These are phyloP conservation scores for Caenorhabditis afra DNA, from an alignment of 2,888 invertebrate genomes.

Conservation along the genomic window DNA sequence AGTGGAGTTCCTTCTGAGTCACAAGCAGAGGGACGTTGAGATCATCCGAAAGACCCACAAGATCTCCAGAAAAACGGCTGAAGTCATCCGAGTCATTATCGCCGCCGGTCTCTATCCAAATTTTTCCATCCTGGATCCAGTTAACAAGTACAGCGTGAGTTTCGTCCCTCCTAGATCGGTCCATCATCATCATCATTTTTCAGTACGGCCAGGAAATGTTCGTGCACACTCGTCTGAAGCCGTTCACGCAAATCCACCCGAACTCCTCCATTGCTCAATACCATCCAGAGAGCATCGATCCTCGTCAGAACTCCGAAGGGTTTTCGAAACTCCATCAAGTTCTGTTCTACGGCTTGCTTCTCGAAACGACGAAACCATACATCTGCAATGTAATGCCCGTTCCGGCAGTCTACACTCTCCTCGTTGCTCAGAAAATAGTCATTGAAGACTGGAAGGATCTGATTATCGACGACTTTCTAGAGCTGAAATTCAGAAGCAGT, in stretches of 20 bases:
- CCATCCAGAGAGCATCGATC: constrained; percentile 69
- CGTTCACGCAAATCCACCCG: constrained; percentile 76
- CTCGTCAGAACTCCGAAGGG: constrained; percentile 51
- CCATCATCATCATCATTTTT: constrained; percentile 18
- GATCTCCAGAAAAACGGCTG: constrained; percentile 62
- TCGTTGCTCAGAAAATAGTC: constrained; percentile 67
- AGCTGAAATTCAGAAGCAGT: constrained; percentile 56
- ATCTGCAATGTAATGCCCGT: constrained; percentile 71
- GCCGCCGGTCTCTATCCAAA: constrained; percentile 96
- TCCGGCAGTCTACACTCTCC: constrained; percentile 61
- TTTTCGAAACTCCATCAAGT: constrained; percentile 68
- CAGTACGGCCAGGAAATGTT: constrained; percentile 77
- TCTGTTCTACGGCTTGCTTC: constrained; percentile 73
- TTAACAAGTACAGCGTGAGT: constrained; percentile 89
- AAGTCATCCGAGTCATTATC: constrained; percentile 84
- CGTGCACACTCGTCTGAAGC: constrained; percentile 74
- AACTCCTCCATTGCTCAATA: constrained; percentile 75
- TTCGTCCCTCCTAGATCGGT: no score
- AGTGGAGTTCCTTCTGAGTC: constrained; percentile 69
- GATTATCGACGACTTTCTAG: constrained; percentile 66
- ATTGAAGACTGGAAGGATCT: constrained; percentile 49
- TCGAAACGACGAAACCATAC: constrained; percentile 78
- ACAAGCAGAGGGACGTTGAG: constrained; percentile 68
- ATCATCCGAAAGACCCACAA: constrained; percentile 63
- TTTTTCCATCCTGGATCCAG: constrained; percentile 93